These are phyloP conservation scores for Gymnogyps californianus DNA, from an alignment of 2,113 vertebrate genomes.

Conservation along the genomic window DNA sequence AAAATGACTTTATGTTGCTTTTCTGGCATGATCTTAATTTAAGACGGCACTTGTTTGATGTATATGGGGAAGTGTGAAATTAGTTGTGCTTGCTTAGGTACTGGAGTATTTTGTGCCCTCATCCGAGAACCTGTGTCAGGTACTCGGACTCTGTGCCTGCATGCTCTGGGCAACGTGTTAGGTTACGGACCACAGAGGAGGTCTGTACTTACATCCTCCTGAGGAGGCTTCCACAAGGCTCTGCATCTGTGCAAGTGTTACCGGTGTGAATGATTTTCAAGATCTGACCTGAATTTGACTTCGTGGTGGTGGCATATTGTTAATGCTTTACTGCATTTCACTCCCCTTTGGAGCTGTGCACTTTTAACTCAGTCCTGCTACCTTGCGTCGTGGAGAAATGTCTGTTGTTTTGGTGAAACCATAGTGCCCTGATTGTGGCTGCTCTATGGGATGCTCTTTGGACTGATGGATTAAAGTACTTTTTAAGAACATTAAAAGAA, in stretches of 20 bases:
- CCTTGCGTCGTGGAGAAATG: background rate
- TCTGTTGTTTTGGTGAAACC: background rate
- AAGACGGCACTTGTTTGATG: background rate
- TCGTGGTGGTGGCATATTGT: background rate
- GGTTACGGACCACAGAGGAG: background rate
- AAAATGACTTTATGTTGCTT: background rate
- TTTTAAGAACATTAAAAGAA: background rate
- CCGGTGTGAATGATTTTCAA: background rate
- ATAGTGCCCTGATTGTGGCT: background rate
- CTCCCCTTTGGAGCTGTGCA: background rate
- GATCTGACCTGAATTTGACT: background rate
- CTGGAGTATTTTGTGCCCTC: background rate
- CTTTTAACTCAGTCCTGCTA: background rate
- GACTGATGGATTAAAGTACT: background rate
- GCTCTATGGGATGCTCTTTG: background rate
- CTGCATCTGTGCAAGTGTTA: rapidly evolving
- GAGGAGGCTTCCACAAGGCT: background rate
- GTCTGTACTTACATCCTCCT: rapidly evolving
- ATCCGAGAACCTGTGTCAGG: rapidly evolving
- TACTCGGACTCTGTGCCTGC: rapidly evolving
- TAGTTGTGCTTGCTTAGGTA: background rate
- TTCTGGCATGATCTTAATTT: background rate
- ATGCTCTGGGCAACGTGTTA: background rate
- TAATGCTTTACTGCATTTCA: background rate
- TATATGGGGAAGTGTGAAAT: background rate